Evolutionary conservation across 2,797 vertebrate species (phyloP).

Genomic region (Mus caroli): DNA sequence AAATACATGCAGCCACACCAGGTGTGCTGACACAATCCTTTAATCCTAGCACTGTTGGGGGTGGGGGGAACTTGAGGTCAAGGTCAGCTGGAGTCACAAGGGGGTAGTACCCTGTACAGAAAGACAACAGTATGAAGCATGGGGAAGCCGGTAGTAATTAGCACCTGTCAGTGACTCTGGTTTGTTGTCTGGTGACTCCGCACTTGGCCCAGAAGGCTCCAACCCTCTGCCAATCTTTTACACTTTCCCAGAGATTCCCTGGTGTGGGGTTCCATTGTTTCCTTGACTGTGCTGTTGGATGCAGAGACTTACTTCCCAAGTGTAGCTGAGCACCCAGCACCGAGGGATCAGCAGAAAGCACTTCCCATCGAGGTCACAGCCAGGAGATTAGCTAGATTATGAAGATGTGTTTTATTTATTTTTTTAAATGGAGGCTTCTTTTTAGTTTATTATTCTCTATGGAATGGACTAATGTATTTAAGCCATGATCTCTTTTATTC

Average conservation of each 20-base stretch:
- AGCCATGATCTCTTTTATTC: not conserved
- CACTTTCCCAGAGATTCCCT: not conserved
- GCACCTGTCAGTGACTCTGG: fast-evolving
- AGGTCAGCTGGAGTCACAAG: not conserved
- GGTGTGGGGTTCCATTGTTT: not conserved
- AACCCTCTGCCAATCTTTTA: not conserved
- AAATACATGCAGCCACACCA: not conserved
- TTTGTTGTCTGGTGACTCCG: not conserved
- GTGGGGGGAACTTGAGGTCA: not conserved
- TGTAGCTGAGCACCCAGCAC: not conserved
- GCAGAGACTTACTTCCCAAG: not conserved
- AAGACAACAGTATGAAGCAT: not conserved
- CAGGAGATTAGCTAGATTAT: not conserved
- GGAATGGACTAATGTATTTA: not conserved
- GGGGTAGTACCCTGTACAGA: not conserved
- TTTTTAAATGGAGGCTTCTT: not conserved
- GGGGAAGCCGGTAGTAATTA: fast-evolving
- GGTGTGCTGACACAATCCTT: not conserved
- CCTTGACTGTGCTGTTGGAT: not conserved
- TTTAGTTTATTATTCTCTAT: not conserved
- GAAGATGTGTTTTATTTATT: not conserved
- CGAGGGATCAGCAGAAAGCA: not conserved
- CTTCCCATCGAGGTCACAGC: not conserved
- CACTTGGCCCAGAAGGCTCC: not conserved
- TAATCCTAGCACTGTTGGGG: not conserved